These are phyloP conservation scores for Trididemnum clinides DNA, from an alignment of 23 tunicate species.

Conservation along the genomic window DNA sequence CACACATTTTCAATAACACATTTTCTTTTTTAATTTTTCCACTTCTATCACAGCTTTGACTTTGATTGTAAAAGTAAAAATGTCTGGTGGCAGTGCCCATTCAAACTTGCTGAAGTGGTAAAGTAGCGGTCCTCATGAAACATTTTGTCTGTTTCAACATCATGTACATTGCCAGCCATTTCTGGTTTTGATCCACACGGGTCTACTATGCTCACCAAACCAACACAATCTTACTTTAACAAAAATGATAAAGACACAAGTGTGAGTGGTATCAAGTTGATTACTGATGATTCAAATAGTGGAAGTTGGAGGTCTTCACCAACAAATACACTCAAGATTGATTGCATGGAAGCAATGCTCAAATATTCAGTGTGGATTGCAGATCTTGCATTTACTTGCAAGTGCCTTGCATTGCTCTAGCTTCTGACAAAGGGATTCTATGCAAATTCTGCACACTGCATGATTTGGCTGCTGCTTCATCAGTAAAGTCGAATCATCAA, in stretches of 20 bases:
- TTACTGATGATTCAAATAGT: no score
- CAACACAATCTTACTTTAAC: not conserved
- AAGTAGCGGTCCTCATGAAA: no score
- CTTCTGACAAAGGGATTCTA: not conserved
- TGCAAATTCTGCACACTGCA: not conserved
- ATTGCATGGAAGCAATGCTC: not conserved
- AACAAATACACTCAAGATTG: not conserved
- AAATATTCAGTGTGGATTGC: no score
- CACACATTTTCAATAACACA: no score
- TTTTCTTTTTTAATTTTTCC: not conserved
- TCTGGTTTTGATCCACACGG: no score
- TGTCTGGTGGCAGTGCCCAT: not conserved
- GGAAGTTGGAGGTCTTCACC: not conserved
- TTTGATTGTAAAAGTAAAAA: not conserved
- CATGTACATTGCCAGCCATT: no score
- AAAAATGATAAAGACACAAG: not conserved
- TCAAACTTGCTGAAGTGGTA: no score
- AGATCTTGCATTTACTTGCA: not conserved
- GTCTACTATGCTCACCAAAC: not conserved
- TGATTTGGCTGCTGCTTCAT: not conserved
- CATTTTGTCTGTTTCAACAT: no score
- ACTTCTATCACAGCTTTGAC: not conserved
- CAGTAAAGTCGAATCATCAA: not conserved
- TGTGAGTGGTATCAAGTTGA: no score
- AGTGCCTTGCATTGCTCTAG: not conserved